Conservation (phyloP, 2,113 vertebrate species). For the Calyptomena viridis region DNA sequence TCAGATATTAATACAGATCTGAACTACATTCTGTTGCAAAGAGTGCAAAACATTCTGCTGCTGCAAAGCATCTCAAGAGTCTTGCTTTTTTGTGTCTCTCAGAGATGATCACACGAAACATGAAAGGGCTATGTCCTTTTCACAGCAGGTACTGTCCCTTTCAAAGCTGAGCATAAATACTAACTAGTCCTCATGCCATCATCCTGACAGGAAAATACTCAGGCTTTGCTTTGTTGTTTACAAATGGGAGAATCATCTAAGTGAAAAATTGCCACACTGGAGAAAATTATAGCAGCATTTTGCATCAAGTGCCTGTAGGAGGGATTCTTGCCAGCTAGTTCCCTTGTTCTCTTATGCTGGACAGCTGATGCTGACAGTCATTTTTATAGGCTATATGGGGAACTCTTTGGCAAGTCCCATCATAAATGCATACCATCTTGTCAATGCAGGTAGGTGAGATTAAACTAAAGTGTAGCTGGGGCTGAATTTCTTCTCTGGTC, state of each 20-base stretch:
- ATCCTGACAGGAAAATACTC: neutral
- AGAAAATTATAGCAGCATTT: neutral
- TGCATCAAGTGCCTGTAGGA: neutral
- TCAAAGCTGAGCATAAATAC: neutral
- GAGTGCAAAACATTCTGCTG: neutral
- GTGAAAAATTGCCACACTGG: neutral
- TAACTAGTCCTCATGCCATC: neutral
- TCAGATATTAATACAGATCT: neutral
- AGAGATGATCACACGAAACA: neutral
- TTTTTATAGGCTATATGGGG: neutral
- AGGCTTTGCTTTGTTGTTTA: neutral
- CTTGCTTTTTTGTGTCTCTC: neutral
- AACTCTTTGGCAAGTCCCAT: neutral
- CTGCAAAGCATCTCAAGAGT: neutral
- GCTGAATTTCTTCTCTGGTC: neutral
- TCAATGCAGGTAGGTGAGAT: neutral
- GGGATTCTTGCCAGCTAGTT: neutral
- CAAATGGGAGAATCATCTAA: neutral
- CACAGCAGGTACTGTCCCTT: neutral
- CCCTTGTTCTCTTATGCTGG: neutral
- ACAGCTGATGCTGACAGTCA: neutral
- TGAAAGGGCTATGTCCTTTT: neutral
- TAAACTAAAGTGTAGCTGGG: neutral
- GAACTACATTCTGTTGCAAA: neutral
- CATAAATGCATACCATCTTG: neutral